Conservation (phyloP, 2,888 invertebrate species). For the Phytoseiulus persimilis region DNA sequence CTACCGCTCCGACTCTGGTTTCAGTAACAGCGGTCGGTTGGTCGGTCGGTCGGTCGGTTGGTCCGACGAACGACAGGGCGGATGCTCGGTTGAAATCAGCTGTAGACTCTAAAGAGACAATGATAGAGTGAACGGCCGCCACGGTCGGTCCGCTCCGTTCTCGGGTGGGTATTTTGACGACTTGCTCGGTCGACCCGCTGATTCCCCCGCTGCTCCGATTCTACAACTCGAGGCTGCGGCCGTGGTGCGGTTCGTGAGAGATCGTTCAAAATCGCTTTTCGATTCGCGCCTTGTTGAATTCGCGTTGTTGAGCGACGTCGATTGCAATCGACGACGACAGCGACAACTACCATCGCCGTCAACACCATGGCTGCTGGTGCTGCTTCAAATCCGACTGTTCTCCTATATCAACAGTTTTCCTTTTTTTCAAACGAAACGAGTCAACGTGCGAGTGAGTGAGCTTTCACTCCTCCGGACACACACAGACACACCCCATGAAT, state of each 20-base stretch:
- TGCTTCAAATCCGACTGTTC: background rate
- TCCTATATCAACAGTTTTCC: background rate
- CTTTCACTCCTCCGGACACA: background rate
- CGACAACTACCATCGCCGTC: too few relatives aligned
- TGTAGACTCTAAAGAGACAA: background rate
- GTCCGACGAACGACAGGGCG: background rate
- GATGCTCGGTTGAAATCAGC: background rate
- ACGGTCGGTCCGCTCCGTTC: background rate
- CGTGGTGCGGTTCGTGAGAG: background rate
- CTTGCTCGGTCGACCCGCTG: background rate
- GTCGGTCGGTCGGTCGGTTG: too few relatives aligned
- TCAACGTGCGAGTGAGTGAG: background rate
- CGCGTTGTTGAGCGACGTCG: background rate
- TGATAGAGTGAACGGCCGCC: background rate
- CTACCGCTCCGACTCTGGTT: background rate
- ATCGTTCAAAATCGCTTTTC: background rate
- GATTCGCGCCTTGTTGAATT: background rate
- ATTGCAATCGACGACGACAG: background rate
- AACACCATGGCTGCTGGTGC: background rate
- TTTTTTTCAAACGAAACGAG: background rate
- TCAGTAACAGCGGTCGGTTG: background rate
- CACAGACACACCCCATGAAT: background rate
- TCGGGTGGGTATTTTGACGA: background rate
- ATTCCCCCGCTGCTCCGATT: background rate
- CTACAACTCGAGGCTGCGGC: background rate